Base-by-base conservation (phyloP, 2,113 vertebrate species). In the Festucalex cinctus region DNA sequence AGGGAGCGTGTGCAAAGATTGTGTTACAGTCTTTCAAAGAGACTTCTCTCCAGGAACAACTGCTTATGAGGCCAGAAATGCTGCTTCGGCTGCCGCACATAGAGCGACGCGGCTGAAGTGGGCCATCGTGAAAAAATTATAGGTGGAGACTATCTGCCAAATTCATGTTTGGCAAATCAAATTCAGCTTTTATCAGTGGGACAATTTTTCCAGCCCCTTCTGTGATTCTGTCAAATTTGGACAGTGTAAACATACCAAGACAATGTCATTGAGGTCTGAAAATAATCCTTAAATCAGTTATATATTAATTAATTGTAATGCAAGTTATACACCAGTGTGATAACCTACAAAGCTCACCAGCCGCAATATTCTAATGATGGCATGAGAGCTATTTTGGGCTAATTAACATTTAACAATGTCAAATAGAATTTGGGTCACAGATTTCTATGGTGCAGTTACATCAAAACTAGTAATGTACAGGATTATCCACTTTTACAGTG, bases 351-450 rank as follows among this genome's bases (percentile, higher is more conserved):
- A 76, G 32, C 69, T 70, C 63, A 80, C 69, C 32, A 68, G 68
- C 71, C 59, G 66, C 14, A 9, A 9, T 36, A 28, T 32, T 32
- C 41, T n/a, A n/a, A 53, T 53, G 49, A 35, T 24, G 68, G 62
- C 59, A 76, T 68, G 28, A 68, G 41, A 59, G 64, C 70, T 86
- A 84, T 80, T 80, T 86, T 80, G 77, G 66, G 75, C 76, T 66
- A 70, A 26, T 53, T 66, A 78, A 84, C 84, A 80, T 83, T 84
- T 66, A 41, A 83, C 78, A 84, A 80, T 77, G 75, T 73, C 69
- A 78, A 39, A 70, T 65, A 73, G 64, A 77, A 79, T 80, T 73
- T 70, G 17, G 68, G 78, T 82, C 72, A 69, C 67, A 66, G 36
- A 5, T 73, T 70, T 68, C 76, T 74, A 46, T 57, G 37, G 54